Percentiles rank a stretch among this genome's conserved stretches.
These are phyloP conservation scores for Patella caerulea DNA, from an alignment of 2,888 invertebrate genomes.

Conservation along the genomic window DNA sequence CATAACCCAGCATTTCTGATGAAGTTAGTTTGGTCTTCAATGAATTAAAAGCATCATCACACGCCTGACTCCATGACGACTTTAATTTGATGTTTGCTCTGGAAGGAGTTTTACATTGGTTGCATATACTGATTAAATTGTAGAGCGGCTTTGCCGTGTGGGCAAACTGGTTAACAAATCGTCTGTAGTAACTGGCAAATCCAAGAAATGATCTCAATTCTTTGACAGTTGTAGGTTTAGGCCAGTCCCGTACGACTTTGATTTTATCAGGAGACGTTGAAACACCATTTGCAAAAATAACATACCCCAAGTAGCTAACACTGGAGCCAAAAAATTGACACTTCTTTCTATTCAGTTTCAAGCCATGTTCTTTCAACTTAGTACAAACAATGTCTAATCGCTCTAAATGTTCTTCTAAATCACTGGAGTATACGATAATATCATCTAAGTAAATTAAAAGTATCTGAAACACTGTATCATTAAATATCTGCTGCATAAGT, in stretches of 20 bases:
- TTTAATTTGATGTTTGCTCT: neutral
- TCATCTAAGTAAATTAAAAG: slow-evolving; percentile 30
- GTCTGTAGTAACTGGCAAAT: slow-evolving; percentile 33
- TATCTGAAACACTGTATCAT: slow-evolving; percentile 19
- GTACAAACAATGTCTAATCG: slow-evolving; percentile 30
- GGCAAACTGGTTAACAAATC: slow-evolving; percentile 34
- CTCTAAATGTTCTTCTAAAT: slow-evolving; percentile 28
- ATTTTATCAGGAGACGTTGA: slow-evolving; percentile 26
- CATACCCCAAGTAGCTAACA: slow-evolving; percentile 36
- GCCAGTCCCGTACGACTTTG: slow-evolving; percentile 26
- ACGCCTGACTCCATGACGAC: slow-evolving; percentile 24
- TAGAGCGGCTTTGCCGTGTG: slow-evolving; percentile 9
- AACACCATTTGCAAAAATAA: slow-evolving; percentile 31
- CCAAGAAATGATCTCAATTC: slow-evolving; percentile 33
- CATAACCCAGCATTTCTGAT: slow-evolving; percentile 28
- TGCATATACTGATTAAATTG: slow-evolving; percentile 16
- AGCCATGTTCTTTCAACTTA: slow-evolving; percentile 24
- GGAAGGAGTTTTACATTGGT: slow-evolving; percentile 13
- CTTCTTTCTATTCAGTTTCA: slow-evolving; percentile 33
- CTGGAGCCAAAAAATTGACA: slow-evolving; percentile 33
- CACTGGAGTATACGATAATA: slow-evolving; percentile 27
- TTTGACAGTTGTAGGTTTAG: slow-evolving; percentile 24
- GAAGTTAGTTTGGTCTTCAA: slow-evolving; percentile 25
- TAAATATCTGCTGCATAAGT: slow-evolving; percentile 31
- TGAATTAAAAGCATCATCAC: slow-evolving; percentile 28